Base-by-base conservation (phyloP, 2,888 invertebrate genomes). In the Diogma glabrata region DNA sequence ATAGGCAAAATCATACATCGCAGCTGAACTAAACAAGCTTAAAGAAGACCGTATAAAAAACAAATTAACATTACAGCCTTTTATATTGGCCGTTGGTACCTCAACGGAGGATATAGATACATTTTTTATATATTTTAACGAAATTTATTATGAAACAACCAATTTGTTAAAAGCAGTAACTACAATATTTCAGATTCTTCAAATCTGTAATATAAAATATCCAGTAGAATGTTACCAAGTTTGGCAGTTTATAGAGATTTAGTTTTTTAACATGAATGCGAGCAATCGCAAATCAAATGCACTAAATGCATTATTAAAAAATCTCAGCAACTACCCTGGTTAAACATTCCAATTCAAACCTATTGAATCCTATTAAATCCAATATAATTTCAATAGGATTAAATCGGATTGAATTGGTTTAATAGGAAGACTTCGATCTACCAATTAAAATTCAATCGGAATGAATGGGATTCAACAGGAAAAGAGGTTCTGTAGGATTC, bases 111-210 rank as follows among this genome's bases (percentile, higher is more conserved):
- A 43, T n/a, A 22, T 43, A 10, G 43, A 43, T n/a, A 20, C 2
- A 12, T 7, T 6, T 43, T 43, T 43, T 22, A 43, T 43, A 43
- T 43, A 43, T 43, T 43, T 43, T n/a, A 43, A 43, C 22, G 22
- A 22, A 20, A 22, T 22, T 43, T 43, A 43, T 14, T 43, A 10
- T 12, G 22, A 43, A 43, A 20, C 10, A 4, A n/a, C 22, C n/a
- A 43, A n/a, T 22, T 22, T 43, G 12, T 43, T 43, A 22, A 43
- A 43, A 43, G 43, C 22, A 43, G 14, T 43, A 43, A 22, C 22
- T n/a, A 22, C 43, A 12, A 43, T 22, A n/a, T 43, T 43, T 20
- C 20, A 43, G 2, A 43, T 20, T 3, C 22, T 43, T 43, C 22
- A 43, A 6, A 14, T 22, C 14, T 12, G 20, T 3, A 19, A 40